A percentile compares a stretch with the other conserved stretches of the same genome.
phyloP scores from a whole-genome alignment of 2,797 vertebrate species.

The Sylvia borin region DNA sequence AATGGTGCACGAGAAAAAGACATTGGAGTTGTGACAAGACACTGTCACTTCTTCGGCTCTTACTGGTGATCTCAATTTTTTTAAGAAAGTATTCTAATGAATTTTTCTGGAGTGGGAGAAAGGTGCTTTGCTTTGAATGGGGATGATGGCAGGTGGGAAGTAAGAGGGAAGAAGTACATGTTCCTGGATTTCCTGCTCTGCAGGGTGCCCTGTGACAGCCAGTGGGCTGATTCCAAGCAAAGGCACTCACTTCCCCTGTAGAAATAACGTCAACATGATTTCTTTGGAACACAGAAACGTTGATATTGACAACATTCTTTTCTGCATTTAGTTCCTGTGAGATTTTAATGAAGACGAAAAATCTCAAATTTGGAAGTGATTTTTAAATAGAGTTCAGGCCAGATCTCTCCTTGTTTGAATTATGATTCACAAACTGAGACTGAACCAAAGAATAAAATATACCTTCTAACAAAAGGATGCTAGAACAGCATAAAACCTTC shows the following conservation, averaged over 20 bases:
- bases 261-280: not conserved
- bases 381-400: not conserved
- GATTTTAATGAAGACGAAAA: not conserved
- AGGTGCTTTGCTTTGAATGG: not conserved
- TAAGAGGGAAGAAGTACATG: not conserved
- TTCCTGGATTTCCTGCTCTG: not conserved
- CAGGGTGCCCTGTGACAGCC: not conserved
- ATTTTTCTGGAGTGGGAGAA: not conserved
- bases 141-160: rapidly evolving
- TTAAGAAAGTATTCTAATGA: not conserved
- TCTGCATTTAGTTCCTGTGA: not conserved
- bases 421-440: not conserved
- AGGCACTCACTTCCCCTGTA: not conserved
- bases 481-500: not conserved
- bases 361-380: not conserved
- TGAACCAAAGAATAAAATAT: not conserved
- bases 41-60: not conserved
- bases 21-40: constrained; percentile 8
- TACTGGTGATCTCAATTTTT: not conserved
- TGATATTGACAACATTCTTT: not conserved
- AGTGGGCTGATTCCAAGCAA: not conserved
- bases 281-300: not conserved
- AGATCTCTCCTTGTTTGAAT: not conserved
- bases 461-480: not conserved
- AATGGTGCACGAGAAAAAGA: not conserved